Conservation (phyloP, 2,113 vertebrate genomes). For the Antechinus flavipes region DNA sequence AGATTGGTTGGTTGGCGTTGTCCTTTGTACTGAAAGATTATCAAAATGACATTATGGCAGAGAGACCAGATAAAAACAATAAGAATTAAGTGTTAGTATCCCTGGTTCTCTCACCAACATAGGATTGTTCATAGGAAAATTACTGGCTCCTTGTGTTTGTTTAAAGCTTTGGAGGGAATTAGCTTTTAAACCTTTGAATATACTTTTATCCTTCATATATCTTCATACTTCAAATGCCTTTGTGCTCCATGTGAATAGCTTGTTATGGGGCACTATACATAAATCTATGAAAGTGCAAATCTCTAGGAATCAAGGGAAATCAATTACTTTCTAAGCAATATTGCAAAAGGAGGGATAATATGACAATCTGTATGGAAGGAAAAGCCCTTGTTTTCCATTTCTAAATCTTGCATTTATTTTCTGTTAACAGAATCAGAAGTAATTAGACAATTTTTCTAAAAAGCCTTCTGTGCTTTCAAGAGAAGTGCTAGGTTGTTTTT, state of each 20-base stretch:
- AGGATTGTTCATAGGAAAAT: neutral
- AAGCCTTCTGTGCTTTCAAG: neutral
- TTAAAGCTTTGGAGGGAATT: neutral
- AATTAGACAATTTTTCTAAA: neutral
- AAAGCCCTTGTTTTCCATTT: conserved; percentile 33
- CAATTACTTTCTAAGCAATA: neutral
- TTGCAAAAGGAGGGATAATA: neutral
- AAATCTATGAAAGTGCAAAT: neutral
- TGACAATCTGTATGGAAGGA: neutral
- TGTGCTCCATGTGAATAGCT: neutral
- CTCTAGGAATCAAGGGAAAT: neutral
- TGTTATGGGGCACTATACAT: neutral
- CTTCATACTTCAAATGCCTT: neutral
- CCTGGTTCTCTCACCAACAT: neutral
- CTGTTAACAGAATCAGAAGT: neutral
- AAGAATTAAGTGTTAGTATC: neutral
- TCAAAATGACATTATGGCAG: too few species aligned
- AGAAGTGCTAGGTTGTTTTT: conserved; percentile 7
- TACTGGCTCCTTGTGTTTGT: neutral
- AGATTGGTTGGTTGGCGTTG: neutral
- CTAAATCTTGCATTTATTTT: conserved; percentile 1
- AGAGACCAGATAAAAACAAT: neutral
- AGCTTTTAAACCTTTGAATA: neutral
- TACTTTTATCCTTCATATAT: neutral
- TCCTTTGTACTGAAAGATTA: neutral